A percentile compares a stretch with the other conserved stretches of the same genome.
These are phyloP conservation scores for Synaphobranchus kaupii DNA, from an alignment of 2,797 vertebrate species.

Conservation along the genomic window DNA sequence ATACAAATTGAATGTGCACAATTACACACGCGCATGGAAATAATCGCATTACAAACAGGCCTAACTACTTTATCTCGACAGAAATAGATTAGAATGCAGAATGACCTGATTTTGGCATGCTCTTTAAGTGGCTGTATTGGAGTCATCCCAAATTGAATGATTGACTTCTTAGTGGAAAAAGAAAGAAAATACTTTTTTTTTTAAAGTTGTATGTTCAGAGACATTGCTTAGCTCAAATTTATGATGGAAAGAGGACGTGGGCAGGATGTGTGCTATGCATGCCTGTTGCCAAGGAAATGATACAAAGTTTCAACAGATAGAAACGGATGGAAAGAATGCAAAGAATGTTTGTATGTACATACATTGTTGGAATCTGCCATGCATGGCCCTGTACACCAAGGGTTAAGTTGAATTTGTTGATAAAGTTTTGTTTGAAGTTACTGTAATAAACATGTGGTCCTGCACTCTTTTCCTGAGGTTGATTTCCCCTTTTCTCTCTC, in stretches of 20 bases:
- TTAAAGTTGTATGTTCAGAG: background rate
- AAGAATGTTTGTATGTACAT: background rate
- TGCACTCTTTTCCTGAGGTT: background rate
- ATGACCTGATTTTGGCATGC: background rate
- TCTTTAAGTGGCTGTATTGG: background rate
- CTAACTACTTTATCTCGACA: background rate
- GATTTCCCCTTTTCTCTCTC: background rate
- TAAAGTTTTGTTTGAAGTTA: background rate
- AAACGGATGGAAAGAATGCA: background rate
- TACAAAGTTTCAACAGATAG: background rate
- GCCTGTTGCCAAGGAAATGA: background rate
- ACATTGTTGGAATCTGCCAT: background rate
- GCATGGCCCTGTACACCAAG: background rate
- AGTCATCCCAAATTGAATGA: background rate
- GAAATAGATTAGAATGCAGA: background rate
- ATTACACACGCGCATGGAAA: background rate
- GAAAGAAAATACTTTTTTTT: background rate
- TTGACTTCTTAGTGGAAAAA: background rate
- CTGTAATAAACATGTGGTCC: background rate
- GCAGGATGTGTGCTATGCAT: too few relatives aligned
- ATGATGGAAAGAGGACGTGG: background rate
- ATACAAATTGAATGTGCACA: background rate
- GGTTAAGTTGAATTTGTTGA: background rate
- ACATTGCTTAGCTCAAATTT: background rate
- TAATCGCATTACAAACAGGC: background rate